Evolutionary conservation across 2,888 invertebrate species (phyloP).

Genomic region (Caenorhabditis macrosperma): DNA sequence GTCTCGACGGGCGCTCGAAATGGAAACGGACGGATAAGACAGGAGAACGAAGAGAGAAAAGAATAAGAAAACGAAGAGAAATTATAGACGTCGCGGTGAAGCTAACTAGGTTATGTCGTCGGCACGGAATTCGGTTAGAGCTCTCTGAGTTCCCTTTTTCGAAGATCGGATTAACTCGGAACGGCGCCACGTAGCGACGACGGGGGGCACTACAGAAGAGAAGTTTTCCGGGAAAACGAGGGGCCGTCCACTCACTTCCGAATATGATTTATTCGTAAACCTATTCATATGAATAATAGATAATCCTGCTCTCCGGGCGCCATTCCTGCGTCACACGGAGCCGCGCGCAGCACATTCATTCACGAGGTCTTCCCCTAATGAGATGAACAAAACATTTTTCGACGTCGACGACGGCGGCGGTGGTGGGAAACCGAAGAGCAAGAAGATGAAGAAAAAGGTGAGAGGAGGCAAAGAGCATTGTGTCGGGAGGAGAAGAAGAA

Average conservation of each 20-base stretch:
- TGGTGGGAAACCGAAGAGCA: background rate
- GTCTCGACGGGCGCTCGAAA: background rate
- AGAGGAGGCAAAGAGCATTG: background rate
- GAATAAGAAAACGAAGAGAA: background rate
- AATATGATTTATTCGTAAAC: constrained; percentile 34
- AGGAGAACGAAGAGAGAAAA: background rate
- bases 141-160: background rate
- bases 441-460: constrained; percentile 1
- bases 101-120: constrained; percentile 24
- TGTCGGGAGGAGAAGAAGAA: constrained; percentile 1
- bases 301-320: background rate
- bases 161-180: constrained; percentile 11
- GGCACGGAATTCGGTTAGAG: constrained; percentile 14
- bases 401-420: no score
- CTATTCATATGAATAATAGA: constrained; percentile 46
- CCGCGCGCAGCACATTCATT: constrained; percentile 1
- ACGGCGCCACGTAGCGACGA: background rate
- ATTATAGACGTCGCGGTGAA: constrained; percentile 19
- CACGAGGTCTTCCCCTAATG: constrained; percentile 49
- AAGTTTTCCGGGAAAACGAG: background rate
- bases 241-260: no score
- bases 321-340: constrained; percentile 31
- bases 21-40: background rate
- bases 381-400: constrained; percentile 30
- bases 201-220: no score